A percentile compares a stretch with the other conserved stretches of the same genome.
phyloP scores from a whole-genome alignment of 2,888 invertebrate species.

The Xanthorhoe designata region DNA sequence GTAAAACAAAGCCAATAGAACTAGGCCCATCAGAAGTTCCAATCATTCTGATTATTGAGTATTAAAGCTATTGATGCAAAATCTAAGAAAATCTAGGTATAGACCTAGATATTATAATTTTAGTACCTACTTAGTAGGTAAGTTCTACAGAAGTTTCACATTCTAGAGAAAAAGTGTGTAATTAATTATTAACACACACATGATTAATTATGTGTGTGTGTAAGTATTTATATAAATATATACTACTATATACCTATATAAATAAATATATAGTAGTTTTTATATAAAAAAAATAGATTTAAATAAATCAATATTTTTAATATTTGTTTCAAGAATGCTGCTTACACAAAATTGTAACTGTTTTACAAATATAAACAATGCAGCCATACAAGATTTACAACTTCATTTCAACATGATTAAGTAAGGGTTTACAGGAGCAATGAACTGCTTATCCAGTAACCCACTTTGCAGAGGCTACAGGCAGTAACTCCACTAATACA shows the following conservation, averaged over 20 bases:
- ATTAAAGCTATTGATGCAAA: not conserved
- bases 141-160: no score
- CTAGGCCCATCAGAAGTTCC: not conserved
- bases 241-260: no score
- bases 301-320: no score
- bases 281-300: no score
- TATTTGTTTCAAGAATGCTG: not conserved
- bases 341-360: not conserved
- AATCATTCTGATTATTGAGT: not conserved
- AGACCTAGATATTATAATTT: no score
- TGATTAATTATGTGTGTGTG: no score
- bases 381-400: slow-evolving; percentile 27
- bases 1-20: not conserved
- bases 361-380: slow-evolving; percentile 5
- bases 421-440: slow-evolving; percentile 49
- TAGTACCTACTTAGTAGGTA: no score
- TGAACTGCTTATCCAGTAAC: slow-evolving; percentile 49
- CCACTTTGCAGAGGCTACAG: slow-evolving; percentile 4
- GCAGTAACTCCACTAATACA: not conserved
- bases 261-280: no score
- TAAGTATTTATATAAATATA: no score
- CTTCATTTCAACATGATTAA: slow-evolving; percentile 36
- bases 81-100: no score
- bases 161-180: no score
- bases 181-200: no score